A percentile compares a stretch with the other conserved stretches of the same genome.
Evolutionary conservation across 2,797 vertebrate genomes (phyloP).

Genomic region (Acipenser transmontanus): DNA sequence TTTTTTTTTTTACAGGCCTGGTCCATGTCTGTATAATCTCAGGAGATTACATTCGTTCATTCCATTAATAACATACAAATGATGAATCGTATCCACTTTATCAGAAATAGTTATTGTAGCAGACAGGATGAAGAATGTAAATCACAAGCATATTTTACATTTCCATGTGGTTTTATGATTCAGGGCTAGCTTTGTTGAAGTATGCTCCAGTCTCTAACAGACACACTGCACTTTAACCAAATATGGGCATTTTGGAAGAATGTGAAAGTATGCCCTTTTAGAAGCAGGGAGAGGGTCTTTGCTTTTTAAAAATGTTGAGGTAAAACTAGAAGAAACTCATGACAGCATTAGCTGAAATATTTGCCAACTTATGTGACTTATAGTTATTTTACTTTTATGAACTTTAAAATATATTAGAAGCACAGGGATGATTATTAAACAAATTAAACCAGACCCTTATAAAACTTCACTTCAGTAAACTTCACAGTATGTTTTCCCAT

Average conservation of each 20-base stretch:
- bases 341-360: too few relatives aligned
- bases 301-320: background rate
- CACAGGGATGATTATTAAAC: too few relatives aligned
- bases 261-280: slow-evolving; percentile 44
- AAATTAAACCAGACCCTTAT: too few relatives aligned
- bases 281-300: background rate
- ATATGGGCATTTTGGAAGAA: slow-evolving; percentile 69
- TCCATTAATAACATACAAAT: slow-evolving; percentile 6
- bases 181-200: slow-evolving; percentile 39
- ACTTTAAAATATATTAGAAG: too few relatives aligned
- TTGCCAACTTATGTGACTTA: too few relatives aligned
- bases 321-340: too few relatives aligned
- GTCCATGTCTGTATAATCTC: background rate
- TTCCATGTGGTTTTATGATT: slow-evolving; percentile 50
- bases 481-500: too few relatives aligned
- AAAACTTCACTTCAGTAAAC: too few relatives aligned
- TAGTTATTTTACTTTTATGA: too few relatives aligned
- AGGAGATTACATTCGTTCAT: background rate
- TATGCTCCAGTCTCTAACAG: slow-evolving; percentile 39
- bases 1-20: background rate
- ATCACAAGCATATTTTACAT: slow-evolving; percentile 57
- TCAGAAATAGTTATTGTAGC: slow-evolving; percentile 36
- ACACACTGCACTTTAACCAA: slow-evolving; percentile 58
- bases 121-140: slow-evolving; percentile 53
- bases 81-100: slow-evolving; percentile 24